Percentiles rank a stretch among this genome's conserved stretches.
Evolutionary conservation across 2,797 vertebrate genomes (phyloP).

Genomic region (Xerus rutilus): DNA sequence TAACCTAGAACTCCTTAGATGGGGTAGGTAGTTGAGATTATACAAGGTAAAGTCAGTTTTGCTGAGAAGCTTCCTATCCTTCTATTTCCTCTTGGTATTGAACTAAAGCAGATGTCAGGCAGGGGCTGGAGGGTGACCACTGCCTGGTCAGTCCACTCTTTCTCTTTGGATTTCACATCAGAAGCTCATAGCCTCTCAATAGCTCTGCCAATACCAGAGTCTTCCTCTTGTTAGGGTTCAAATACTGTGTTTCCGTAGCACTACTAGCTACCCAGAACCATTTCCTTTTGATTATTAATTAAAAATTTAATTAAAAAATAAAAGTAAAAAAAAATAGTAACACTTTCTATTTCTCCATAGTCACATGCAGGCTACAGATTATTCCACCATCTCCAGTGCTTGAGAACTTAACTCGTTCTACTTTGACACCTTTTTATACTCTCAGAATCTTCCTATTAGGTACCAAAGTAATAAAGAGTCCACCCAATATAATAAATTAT

Average conservation of each 20-base stretch:
- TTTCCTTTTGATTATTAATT: neutral
- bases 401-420: neutral
- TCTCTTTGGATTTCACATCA: conserved; percentile 1
- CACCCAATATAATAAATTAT: too few species aligned
- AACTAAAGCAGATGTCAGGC: conserved; percentile 9
- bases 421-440: too few species aligned
- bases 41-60: conserved; percentile 49
- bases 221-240: conserved; percentile 15
- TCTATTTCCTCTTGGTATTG: conserved; percentile 37
- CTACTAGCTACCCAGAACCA: conserved; percentile 22
- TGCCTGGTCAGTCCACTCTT: neutral
- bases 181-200: neutral
- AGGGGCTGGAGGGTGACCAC: neutral
- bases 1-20: conserved; percentile 61
- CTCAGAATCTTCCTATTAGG: too few species aligned
- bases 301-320: too few species aligned
- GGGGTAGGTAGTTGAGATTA: conserved; percentile 53
- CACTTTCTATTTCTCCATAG: neutral
- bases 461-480: too few species aligned
- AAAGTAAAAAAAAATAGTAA: too few species aligned
- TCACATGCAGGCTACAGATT: neutral
- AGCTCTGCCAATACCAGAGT: conserved; percentile 21
- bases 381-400: neutral
- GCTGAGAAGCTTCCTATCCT: conserved; percentile 28
- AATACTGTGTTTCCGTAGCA: conserved; percentile 52